These are phyloP conservation scores for Saxicola maurus DNA, from an alignment of 2,797 vertebrate species.

Conservation along the genomic window DNA sequence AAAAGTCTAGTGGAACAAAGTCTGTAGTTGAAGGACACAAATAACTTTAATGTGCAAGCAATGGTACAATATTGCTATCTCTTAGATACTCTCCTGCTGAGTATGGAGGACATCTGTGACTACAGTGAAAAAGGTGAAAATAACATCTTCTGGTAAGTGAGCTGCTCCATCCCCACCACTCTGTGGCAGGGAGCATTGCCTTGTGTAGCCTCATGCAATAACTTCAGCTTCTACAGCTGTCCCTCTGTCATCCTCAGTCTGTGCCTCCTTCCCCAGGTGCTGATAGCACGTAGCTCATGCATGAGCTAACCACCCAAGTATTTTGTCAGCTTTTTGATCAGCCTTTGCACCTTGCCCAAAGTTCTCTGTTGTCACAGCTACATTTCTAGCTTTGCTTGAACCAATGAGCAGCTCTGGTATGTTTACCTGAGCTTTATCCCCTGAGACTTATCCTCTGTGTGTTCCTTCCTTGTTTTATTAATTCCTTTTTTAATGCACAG, in stretches of 20 bases:
- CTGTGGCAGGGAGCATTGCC: neutral
- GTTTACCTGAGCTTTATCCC: conserved; percentile 27
- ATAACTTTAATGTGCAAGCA: neutral
- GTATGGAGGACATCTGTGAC: neutral
- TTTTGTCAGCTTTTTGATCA: conserved; percentile 38
- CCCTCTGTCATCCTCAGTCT: neutral
- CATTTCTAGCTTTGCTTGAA: neutral
- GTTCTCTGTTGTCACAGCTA: conserved; percentile 17
- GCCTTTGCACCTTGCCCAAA: conserved; percentile 40
- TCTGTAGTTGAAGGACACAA: neutral
- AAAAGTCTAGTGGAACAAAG: neutral
- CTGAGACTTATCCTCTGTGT: neutral
- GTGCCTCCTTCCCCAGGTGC: neutral
- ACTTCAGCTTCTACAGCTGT: neutral
- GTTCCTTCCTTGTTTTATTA: neutral
- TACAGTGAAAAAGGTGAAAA: neutral
- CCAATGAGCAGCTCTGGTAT: neutral
- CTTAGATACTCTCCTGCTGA: conserved; percentile 6
- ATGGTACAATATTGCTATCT: neutral
- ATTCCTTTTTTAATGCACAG: neutral
- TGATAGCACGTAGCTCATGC: neutral
- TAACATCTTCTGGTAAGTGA: neutral
- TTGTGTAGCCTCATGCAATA: neutral
- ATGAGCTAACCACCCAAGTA: neutral
- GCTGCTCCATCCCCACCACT: rapidly evolving